Percentiles rank a stretch among this genome's conserved stretches.
Conservation (phyloP, 2,113 vertebrate species). For the Corvus hawaiiensis region DNA sequence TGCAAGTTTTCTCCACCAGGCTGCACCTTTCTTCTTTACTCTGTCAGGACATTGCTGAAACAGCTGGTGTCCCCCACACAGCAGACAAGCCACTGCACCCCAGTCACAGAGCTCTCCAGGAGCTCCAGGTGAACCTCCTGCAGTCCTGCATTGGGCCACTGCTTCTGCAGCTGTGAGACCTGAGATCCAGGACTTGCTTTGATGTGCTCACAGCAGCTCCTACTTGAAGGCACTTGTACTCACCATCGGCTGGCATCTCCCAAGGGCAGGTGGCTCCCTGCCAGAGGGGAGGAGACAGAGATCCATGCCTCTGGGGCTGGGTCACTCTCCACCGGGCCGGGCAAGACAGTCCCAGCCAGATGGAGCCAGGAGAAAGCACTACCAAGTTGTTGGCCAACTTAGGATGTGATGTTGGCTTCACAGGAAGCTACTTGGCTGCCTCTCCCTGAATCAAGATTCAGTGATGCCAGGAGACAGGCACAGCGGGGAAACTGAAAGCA, state of each 20-base stretch:
- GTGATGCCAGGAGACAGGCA: constrained; percentile 61
- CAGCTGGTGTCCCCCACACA: neutral
- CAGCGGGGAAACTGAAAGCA: constrained; percentile 62
- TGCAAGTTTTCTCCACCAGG: neutral
- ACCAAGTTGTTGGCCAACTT: constrained; percentile 58
- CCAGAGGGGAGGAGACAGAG: neutral
- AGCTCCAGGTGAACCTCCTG: neutral
- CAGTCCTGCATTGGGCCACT: neutral
- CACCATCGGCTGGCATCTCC: neutral
- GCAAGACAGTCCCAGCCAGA: neutral
- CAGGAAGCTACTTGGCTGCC: constrained; percentile 55
- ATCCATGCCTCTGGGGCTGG: neutral
- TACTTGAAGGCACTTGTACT: neutral
- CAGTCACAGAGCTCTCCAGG: neutral
- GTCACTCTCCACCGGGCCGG: constrained; percentile 18
- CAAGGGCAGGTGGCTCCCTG: neutral
- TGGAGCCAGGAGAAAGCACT: constrained; percentile 40
- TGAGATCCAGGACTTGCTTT: neutral
- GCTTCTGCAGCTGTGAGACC: neutral
- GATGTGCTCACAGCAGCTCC: accelerated
- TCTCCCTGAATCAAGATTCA: constrained; percentile 62
- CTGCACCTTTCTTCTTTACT: neutral
- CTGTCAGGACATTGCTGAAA: neutral
- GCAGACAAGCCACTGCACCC: neutral
- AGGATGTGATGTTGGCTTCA: constrained; percentile 55